Conservation (phyloP, 2,113 vertebrate species). For the Microtus montanus region DNA sequence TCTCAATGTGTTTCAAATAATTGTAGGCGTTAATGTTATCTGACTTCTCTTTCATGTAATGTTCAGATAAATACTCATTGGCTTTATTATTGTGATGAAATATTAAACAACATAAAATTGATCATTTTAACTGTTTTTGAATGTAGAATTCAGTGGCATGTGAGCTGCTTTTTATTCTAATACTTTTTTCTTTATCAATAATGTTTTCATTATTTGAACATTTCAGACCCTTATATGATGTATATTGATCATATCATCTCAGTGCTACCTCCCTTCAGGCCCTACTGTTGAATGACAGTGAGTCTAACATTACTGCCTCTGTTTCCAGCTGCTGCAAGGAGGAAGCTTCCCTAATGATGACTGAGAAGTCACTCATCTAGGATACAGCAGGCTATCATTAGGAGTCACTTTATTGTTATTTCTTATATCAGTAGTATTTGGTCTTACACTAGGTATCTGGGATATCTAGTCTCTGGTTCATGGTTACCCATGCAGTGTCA, state of each 20-base stretch:
- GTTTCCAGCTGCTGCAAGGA: not conserved
- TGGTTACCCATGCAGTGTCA: too few species aligned
- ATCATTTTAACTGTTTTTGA: conserved; percentile 41
- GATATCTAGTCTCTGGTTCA: not conserved
- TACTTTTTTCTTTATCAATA: not conserved
- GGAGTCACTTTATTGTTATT: not conserved
- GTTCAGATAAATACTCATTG: not conserved
- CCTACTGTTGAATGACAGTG: not conserved
- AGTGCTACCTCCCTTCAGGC: not conserved
- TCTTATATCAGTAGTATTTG: not conserved
- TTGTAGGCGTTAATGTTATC: not conserved
- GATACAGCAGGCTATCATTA: not conserved
- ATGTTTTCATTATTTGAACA: not conserved
- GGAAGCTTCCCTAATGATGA: not conserved
- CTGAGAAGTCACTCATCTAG: not conserved
- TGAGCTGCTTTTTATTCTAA: not conserved
- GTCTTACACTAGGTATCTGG: not conserved
- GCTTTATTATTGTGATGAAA: not conserved
- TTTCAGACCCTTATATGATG: not conserved
- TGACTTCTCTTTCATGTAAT: not conserved
- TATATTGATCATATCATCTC: not conserved
- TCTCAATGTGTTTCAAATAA: not conserved
- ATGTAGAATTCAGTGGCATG: not conserved
- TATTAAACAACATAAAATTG: not conserved
- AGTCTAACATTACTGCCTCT: not conserved